phyloP scores from a whole-genome alignment of 1,140 invertebrate species.

The Tetramorium simillimum region DNA sequence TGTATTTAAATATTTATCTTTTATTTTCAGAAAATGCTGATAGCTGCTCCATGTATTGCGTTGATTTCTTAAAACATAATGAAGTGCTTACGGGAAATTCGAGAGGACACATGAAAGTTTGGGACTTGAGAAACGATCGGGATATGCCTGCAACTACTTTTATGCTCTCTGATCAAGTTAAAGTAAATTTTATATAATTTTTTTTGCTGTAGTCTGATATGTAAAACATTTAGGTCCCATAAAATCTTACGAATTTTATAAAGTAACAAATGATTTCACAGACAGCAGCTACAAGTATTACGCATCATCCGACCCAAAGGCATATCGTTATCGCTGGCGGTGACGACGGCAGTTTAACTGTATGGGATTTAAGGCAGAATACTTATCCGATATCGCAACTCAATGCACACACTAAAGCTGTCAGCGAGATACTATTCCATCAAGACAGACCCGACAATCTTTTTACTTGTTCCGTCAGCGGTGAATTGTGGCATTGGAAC shows the following conservation, averaged over 20 bases:
- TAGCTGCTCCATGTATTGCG: slow-evolving; percentile 92
- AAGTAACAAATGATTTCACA: slow-evolving; percentile 70
- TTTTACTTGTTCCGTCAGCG: slow-evolving; percentile 92
- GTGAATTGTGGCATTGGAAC: slow-evolving; percentile 96
- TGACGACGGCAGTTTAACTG: slow-evolving; percentile 92
- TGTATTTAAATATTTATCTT: slow-evolving; percentile 21
- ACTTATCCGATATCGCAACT: slow-evolving; percentile 92
- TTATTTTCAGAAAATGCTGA: slow-evolving; percentile 89
- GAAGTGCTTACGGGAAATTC: slow-evolving; percentile 94
- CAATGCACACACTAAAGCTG: slow-evolving; percentile 91
- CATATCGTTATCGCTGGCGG: slow-evolving; percentile 94
- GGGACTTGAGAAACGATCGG: slow-evolving; percentile 90
- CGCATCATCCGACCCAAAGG: slow-evolving; percentile 93
- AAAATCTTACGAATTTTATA: slow-evolving; percentile 1
- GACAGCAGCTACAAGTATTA: slow-evolving; percentile 90
- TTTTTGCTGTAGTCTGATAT: background rate
- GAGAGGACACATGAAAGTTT: slow-evolving; percentile 94
- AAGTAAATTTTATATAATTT: slow-evolving; percentile 69
- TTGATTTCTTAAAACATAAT: slow-evolving; percentile 92
- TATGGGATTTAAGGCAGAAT: slow-evolving; percentile 95
- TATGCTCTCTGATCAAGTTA: slow-evolving; percentile 88
- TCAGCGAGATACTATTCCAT: slow-evolving; percentile 94
- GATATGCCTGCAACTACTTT: slow-evolving; percentile 88
- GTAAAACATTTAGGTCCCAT: background rate
- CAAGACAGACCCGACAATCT: slow-evolving; percentile 92